Percentiles rank a stretch among this genome's conserved stretches.
Evolutionary conservation across 2,113 vertebrate genomes (phyloP).

Genomic region (Sturnus vulgaris): DNA sequence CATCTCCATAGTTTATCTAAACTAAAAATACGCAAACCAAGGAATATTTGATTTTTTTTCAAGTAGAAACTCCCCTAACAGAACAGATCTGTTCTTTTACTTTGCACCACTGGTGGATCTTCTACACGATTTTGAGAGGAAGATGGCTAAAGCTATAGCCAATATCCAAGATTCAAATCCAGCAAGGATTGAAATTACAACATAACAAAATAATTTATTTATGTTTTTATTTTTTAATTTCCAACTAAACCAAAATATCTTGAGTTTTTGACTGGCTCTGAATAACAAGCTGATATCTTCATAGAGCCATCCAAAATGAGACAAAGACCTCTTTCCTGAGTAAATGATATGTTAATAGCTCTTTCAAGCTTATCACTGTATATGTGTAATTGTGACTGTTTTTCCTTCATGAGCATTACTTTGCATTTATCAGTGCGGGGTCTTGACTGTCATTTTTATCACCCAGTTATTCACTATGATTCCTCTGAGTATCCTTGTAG

Average conservation of each 20-base stretch:
- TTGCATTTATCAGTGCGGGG: not conserved
- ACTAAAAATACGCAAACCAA: not conserved
- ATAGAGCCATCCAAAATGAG: not conserved
- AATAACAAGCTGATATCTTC: not conserved
- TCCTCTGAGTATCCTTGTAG: not conserved
- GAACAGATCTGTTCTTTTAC: not conserved
- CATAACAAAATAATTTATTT: not conserved
- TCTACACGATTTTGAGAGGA: not conserved
- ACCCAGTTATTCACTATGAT: not conserved
- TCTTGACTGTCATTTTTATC: not conserved
- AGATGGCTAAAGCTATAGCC: not conserved
- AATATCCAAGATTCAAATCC: not conserved
- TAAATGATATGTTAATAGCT: not conserved
- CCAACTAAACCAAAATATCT: not conserved
- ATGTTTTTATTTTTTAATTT: not conserved
- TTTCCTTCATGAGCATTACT: not conserved
- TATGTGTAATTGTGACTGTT: not conserved
- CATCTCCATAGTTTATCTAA: not conserved
- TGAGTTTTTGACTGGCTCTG: not conserved
- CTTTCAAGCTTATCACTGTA: not conserved
- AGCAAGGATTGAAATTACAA: not conserved
- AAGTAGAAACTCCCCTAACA: not conserved
- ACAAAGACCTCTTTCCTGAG: not conserved
- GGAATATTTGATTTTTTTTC: not conserved
- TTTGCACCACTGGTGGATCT: not conserved